Evolutionary conservation across 2,888 invertebrate species (phyloP).

Genomic region (Ecdyonurus torrentis): DNA sequence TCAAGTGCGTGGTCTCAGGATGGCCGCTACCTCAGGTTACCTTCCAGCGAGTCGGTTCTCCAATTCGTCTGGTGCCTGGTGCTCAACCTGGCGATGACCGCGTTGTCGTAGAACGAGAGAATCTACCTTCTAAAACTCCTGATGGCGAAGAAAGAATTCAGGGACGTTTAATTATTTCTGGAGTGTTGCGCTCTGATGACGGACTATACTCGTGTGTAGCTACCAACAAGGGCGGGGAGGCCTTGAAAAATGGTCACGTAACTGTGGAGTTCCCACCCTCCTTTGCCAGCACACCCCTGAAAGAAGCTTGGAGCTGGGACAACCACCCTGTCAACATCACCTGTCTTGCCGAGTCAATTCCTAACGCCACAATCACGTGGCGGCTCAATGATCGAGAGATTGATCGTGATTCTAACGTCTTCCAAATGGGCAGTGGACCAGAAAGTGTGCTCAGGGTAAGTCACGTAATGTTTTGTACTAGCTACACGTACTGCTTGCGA

Average conservation of each 20-base stretch:
- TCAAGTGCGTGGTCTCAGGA: constrained; percentile 64
- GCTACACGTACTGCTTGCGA: background rate
- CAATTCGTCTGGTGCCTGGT: constrained; percentile 29
- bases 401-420: constrained; percentile 33
- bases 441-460: constrained; percentile 40
- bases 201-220: constrained; percentile 81
- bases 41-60: constrained; percentile 31
- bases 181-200: constrained; percentile 54
- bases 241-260: constrained; percentile 63
- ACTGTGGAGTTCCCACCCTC: constrained; percentile 68
- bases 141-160: constrained; percentile 40
- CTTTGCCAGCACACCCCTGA: constrained; percentile 46
- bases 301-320: constrained; percentile 70
- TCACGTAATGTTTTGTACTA: constrained; percentile 5
- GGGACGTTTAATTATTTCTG: constrained; percentile 39
- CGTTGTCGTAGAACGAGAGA: constrained; percentile 40
- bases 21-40: constrained; percentile 61
- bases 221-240: constrained; percentile 57
- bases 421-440: constrained; percentile 49
- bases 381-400: constrained; percentile 30
- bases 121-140: constrained; percentile 24
- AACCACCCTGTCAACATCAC: constrained; percentile 64
- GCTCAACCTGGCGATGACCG: constrained; percentile 45
- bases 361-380: constrained; percentile 86
- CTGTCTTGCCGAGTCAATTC: constrained; percentile 72